Evolutionary conservation across 2,888 invertebrate species (phyloP), one percentile per base, ranked within the genome.

Genomic region (Trichacis sp.): DNA sequence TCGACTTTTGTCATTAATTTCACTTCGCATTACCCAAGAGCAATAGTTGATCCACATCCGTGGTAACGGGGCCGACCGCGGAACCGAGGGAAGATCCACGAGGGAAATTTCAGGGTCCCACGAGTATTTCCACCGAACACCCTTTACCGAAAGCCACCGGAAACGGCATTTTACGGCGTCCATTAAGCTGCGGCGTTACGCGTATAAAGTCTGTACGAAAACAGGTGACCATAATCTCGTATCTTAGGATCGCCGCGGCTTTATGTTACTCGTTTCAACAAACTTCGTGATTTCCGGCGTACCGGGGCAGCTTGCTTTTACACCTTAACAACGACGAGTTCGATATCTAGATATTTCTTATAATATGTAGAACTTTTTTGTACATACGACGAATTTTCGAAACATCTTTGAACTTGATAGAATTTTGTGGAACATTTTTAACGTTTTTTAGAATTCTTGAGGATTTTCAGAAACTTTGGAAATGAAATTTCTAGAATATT

Each of bases 1-100:
- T 70, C 73, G 71, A 77, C 73, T 74, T 61, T 65, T 65, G 61
- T 75, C 73, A 77, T 77, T 77, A 77, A 78, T 77, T 75, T 77
- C 74, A 70, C 74, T 74, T 73, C 70, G 70, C 71, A 71, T 75
- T 74, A 73, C 70, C 68, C 71, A 62, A 64, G 61, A 64, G 70
- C 71, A 74, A 75, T 68, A 64, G 70, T 69, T 73, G 70, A 72
- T 71, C 70, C 68, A 57, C 59, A 66, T 48, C 66, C 55, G 57
- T 53, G 66, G 70, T 69, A 73, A 72, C 72, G 69, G 45, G 51
- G 52, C 48, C 55, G 42, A 73, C 71, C 59, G 55, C 42, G 66
- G 59, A 65, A 63, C 51, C 51, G 58, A 57, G 65, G 58, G 51
- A 58, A 60, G 58, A 69, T 67, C 64, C 56, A 61, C 59, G 69